Evolutionary conservation across 2,888 invertebrate species (phyloP).

Genomic region (Rhagonycha lutea): DNA sequence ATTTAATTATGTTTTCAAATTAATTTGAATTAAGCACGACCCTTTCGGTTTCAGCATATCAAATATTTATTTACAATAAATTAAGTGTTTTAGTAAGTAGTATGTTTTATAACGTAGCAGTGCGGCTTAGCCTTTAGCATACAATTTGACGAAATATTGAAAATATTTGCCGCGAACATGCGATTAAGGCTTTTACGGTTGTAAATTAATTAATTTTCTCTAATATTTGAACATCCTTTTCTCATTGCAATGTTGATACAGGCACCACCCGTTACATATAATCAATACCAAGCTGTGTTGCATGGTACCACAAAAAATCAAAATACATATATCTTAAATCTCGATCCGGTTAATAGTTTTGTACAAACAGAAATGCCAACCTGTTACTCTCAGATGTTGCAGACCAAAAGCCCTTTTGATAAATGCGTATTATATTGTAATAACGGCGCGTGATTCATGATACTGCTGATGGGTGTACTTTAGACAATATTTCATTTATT

Average conservation of each 20-base stretch:
- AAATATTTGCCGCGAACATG: not conserved
- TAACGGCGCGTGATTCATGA: slow-evolving; percentile 32
- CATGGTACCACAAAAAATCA: slow-evolving; percentile 9
- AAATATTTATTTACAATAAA: not conserved
- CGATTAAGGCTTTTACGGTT: not conserved
- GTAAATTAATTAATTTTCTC: not conserved
- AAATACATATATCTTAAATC: slow-evolving; percentile 20
- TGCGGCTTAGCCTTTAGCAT: not conserved
- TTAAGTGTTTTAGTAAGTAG: not conserved
- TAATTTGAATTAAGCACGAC: not conserved
- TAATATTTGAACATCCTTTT: not conserved
- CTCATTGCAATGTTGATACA: not conserved
- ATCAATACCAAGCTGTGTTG: not conserved
- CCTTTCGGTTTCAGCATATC: not conserved
- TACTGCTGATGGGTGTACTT: slow-evolving; percentile 33
- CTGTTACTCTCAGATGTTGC: slow-evolving; percentile 32
- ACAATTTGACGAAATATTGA: not conserved
- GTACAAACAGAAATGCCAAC: slow-evolving; percentile 20
- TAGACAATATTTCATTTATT: slow-evolving; percentile 34
- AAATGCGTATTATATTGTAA: slow-evolving; percentile 34
- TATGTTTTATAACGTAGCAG: not conserved
- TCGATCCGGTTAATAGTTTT: slow-evolving; percentile 22
- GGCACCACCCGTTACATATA: not conserved
- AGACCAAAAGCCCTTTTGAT: slow-evolving; percentile 32
- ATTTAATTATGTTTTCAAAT: not conserved